Conservation (phyloP, 1,140 invertebrate species). For the Sinella curviseta region DNA sequence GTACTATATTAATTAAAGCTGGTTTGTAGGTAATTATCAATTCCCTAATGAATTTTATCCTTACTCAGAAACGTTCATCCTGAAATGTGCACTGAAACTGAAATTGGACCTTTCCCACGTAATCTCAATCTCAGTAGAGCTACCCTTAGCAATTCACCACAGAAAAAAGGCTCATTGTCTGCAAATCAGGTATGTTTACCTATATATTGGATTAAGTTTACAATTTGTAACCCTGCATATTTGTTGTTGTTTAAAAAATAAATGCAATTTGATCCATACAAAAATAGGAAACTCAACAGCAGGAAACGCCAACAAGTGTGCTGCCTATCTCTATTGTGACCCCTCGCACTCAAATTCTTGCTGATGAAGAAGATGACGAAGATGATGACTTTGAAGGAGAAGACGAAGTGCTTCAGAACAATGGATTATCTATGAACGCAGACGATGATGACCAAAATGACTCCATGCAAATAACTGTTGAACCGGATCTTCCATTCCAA, state of each 20-base stretch:
- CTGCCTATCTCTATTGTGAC: not conserved
- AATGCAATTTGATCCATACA: too few relatives aligned
- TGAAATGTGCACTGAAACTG: constrained; percentile 22
- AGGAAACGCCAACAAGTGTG: not conserved
- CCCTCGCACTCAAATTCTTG: not conserved
- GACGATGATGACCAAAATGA: not conserved
- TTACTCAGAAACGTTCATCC: constrained; percentile 22
- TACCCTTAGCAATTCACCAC: not conserved
- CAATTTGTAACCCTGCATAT: too few relatives aligned
- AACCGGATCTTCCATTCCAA: constrained; percentile 17
- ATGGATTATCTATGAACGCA: not conserved
- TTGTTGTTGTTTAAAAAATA: too few relatives aligned
- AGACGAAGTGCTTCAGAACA: not conserved
- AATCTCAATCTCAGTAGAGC: not conserved
- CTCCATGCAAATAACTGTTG: constrained; percentile 22
- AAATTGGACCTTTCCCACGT: constrained; percentile 13
- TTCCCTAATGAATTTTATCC: not conserved
- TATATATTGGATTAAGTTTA: not conserved
- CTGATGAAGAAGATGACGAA: constrained; percentile 2
- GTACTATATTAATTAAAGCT: too few relatives aligned
- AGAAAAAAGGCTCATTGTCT: not conserved
- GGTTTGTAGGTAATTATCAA: not conserved
- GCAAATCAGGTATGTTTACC: not conserved
- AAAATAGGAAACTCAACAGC: not conserved
- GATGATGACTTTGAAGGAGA: constrained; percentile 17